Base-by-base conservation (phyloP, 1,140 invertebrate genomes). In the Arion vulgaris region DNA sequence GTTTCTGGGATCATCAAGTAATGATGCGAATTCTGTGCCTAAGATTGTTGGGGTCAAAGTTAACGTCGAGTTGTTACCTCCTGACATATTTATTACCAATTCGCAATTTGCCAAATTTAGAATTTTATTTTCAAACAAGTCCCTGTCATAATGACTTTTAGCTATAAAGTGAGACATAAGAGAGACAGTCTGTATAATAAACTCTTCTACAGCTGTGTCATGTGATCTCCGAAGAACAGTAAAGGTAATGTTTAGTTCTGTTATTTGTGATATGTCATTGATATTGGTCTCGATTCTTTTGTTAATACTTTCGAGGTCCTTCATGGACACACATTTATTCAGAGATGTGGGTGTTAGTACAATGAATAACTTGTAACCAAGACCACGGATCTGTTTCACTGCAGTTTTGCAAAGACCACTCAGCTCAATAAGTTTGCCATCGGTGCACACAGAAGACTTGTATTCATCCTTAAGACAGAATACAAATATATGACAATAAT, bases 361-460 rank as follows among this genome's bases (percentile, higher is more conserved):
- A 7, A 74, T 41, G n/a, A 26, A 39, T 19, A 74, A n/a, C 28
- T 74, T 74, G n/a, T 74, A 74, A 7, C 36, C 72, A 41, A 74
- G 72, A 26, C 72, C 72, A 11, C 72, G 72, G n/a, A 74, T 74
- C 13, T 49, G 36, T 17, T 49, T 51, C 9, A 74, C 1, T 9
- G 72, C 72, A 74, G 38, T 74, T 2, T 11, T 41, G 26, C 72
- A 74, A 15, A 11, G 38, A 51, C 39, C 72, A 39, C 26, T n/a
- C 39, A 45, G 2, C 1, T 57, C 53, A 57, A 23, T n/a, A 19
- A 5, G 53, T 57, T 57, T 57, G 23, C 53, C 53, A n/a, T 9
- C 53, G 4, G 53, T 23, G 23, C 53, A 57, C 17, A n/a, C 9
- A n/a, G 53, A 4, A 15, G 15, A 9, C 7, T 57, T n/a, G 23